Evolutionary conservation across 2,113 vertebrate genomes (phyloP).

Genomic region (Agapornis roseicollis): DNA sequence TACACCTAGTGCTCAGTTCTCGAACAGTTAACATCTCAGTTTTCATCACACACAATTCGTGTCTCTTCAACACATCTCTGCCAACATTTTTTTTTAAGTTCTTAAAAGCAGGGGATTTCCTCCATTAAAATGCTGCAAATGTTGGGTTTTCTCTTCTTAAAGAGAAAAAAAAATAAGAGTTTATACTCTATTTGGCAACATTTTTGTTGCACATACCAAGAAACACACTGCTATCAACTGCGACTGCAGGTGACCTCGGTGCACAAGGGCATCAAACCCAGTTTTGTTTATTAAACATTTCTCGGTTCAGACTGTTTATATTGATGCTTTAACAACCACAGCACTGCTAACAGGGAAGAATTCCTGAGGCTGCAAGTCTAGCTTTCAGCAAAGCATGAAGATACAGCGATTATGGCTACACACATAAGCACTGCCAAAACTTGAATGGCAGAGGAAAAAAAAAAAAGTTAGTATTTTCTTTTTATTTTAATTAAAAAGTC

Average conservation of each 20-base stretch:
- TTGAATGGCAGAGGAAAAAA: fast-evolving
- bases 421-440: neutral
- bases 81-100: neutral
- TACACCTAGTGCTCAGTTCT: neutral
- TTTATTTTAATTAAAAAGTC: neutral
- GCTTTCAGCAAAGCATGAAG: neutral
- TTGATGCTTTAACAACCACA: neutral
- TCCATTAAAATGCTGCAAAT: neutral
- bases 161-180: fast-evolving
- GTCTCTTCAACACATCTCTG: neutral
- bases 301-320: neutral
- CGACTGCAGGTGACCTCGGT: neutral
- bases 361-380: neutral
- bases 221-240: neutral
- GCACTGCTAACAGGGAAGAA: neutral
- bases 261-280: neutral
- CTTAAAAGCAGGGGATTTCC: neutral
- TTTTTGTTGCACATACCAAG: neutral
- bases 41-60: neutral
- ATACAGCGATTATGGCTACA: neutral
- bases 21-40: neutral
- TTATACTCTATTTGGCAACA: neutral
- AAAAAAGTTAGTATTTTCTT: neutral
- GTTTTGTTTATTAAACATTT: neutral
- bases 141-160: neutral